Conservation (phyloP, 2,113 vertebrate genomes). For the Clarias macrocephalus region DNA sequence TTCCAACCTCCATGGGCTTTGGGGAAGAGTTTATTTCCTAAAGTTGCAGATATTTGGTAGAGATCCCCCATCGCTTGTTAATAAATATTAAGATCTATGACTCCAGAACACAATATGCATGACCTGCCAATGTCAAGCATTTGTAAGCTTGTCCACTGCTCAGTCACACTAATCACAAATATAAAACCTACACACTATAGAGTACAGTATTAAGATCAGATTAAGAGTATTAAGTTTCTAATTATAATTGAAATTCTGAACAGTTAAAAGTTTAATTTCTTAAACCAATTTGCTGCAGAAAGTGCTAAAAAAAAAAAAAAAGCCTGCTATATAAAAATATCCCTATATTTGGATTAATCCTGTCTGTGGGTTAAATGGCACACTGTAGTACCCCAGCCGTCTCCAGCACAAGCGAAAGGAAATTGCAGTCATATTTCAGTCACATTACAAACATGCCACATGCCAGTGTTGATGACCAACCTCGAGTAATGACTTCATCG, state of each 20-base stretch:
- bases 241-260: neutral
- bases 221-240: neutral
- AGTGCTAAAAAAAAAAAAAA: neutral
- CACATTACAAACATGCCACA: slow-evolving; percentile 33
- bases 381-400: neutral
- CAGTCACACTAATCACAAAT: neutral
- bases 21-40: slow-evolving; percentile 24
- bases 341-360: slow-evolving; percentile 11
- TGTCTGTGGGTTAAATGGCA: slow-evolving; percentile 14
- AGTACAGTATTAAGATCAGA: neutral
- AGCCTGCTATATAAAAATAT: neutral
- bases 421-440: slow-evolving; percentile 36
- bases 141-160: neutral
- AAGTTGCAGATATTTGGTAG: slow-evolving; percentile 9
- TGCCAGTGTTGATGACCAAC: slow-evolving; percentile 5
- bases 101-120: neutral
- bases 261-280: neutral
- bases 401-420: slow-evolving; percentile 25
- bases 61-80: slow-evolving; percentile 32
- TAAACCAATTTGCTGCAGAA: neutral
- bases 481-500: slow-evolving; percentile 4
- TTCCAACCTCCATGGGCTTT: neutral
- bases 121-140: neutral
- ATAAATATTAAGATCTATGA: slow-evolving; percentile 18
- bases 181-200: neutral